Conservation (phyloP, 1,140 invertebrate species). For the Schlechtendalia chinensis region DNA sequence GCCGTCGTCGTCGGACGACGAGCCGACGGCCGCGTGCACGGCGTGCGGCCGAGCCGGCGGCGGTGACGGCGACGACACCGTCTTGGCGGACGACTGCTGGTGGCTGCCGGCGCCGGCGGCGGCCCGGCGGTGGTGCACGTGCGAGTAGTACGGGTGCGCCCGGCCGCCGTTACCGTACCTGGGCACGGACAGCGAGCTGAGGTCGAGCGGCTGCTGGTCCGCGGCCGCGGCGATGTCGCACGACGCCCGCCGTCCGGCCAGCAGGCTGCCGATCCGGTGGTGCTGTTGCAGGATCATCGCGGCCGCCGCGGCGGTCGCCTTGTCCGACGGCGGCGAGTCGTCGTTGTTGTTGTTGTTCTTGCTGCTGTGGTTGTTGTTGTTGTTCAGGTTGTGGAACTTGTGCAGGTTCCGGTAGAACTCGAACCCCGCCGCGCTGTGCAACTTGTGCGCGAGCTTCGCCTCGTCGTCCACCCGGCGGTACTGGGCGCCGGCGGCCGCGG, state of each 20-base stretch:
- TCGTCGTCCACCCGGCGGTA: conserved; percentile 40
- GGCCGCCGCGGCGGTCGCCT: conserved; percentile 21
- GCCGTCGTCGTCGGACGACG: conserved; percentile 36
- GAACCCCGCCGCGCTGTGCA: conserved; percentile 30
- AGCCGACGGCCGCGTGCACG: conserved; percentile 21
- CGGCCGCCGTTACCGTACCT: conserved; percentile 38
- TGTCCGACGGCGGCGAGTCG: conserved; percentile 42
- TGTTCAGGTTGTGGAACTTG: conserved; percentile 37
- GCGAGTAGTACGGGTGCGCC: conserved; percentile 30
- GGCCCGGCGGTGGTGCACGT: not conserved
- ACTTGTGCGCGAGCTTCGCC: conserved; percentile 23
- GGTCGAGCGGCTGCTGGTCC: conserved; percentile 37
- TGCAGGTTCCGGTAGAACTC: conserved; percentile 42
- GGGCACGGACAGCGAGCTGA: conserved; percentile 39
- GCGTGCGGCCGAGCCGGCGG: not conserved
- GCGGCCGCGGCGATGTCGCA: conserved; percentile 20
- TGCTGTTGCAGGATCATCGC: conserved; percentile 46
- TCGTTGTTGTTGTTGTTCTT: conserved; percentile 46
- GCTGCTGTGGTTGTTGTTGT: conserved; percentile 35
- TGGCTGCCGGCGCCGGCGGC: not conserved
- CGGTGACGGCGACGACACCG: not conserved
- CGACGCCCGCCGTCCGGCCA: conserved; percentile 2
- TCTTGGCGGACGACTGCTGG: not conserved
- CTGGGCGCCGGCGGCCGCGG: conserved; percentile 38
- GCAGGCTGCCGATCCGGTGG: conserved; percentile 5